Evolutionary conservation across 2,113 vertebrate species (phyloP), one percentile per base, ranked within the genome.

Genomic region (Apus apus): DNA sequence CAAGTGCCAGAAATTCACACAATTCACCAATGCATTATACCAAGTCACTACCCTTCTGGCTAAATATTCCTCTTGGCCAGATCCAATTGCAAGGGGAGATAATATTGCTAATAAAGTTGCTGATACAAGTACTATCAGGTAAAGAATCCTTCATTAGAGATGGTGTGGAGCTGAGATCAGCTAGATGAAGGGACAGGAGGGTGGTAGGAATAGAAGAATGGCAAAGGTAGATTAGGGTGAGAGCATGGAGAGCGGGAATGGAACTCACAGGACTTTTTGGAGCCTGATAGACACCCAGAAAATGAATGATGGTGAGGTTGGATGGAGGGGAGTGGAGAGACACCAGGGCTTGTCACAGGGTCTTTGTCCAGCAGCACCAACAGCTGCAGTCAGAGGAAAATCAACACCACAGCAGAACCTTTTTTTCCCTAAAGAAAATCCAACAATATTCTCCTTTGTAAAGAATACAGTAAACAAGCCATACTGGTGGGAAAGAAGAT

Each of bases 201-300:
- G 11, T 13, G 70, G 29, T 58, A 74, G 57, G 20, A 53, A 48
- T 10, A 68, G 61, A 25, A 80, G 70, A 70, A 64, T 11, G 23
- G 16, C 32, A 51, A 80, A 75, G 23, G 10, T 32, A 62, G 56
- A 11, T 64, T 26, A 74, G 11, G 16, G 7, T 38, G 32, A 85
- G 14, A 48, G 20, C 5, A 5, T 1, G 1, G 19, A 67, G 22
- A 16, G 30, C 23, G 36, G 25, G 34, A 18, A 2, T 6, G 20
- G 54, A 72, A 13, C 8, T 61, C 50, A 32, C 12, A 51, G 43
- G 30, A 53, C 58, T 45, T 32, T 61, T 19, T n/a, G 43, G 30
- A 61, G 30, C 32, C 40, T 56, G 23, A 27, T 34, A 38, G 30
- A 72, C 9, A 3, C 13, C 15, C 40, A 58, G 38, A 60, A n/a